A percentile compares a stretch with the other conserved stretches of the same genome.
Evolutionary conservation across 2,888 invertebrate genomes (phyloP).

Genomic region (Mythimna pallens): DNA sequence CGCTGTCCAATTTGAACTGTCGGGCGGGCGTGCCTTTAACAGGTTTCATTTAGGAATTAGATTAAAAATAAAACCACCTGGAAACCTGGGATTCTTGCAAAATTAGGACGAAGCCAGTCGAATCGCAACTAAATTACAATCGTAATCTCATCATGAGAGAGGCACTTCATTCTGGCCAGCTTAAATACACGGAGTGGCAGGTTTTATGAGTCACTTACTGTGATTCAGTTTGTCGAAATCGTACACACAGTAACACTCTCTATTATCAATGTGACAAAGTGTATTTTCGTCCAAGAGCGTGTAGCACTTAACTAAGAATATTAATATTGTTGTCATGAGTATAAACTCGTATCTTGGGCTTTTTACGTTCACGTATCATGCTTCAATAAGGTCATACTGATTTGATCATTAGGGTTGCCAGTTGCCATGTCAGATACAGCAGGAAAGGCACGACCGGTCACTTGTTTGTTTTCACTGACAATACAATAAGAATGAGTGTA

Average conservation of each 20-base stretch:
- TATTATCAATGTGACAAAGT: constrained; percentile 55
- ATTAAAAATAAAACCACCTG: constrained; percentile 58
- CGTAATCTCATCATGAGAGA: constrained; percentile 60
- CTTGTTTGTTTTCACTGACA: constrained; percentile 44
- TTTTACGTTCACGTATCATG: constrained; percentile 59
- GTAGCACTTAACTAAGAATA: constrained; percentile 48
- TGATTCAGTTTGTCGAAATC: constrained; percentile 60
- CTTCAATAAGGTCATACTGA: constrained; percentile 58
- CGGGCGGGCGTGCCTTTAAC: constrained; percentile 44
- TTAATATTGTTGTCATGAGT: constrained; percentile 65
- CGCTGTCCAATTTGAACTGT: constrained; percentile 57
- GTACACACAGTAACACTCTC: constrained; percentile 43
- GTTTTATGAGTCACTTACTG: constrained; percentile 63
- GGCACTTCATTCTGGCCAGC: constrained; percentile 55
- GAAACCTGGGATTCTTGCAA: constrained; percentile 42
- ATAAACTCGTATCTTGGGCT: constrained; percentile 56
- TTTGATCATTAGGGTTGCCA: constrained; percentile 55
- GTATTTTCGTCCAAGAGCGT: constrained; percentile 48
- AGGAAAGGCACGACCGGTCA: constrained; percentile 22
- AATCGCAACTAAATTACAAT: constrained; percentile 51
- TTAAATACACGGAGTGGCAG: constrained; percentile 57
- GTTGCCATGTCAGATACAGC: constrained; percentile 30
- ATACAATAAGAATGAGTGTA: constrained; percentile 42
- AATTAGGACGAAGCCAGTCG: constrained; percentile 52
- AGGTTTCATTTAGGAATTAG: constrained; percentile 49